Evolutionary conservation across 2,113 vertebrate species (phyloP), one percentile per base, ranked within the genome.

Genomic region (Malaclemys terrapin): DNA sequence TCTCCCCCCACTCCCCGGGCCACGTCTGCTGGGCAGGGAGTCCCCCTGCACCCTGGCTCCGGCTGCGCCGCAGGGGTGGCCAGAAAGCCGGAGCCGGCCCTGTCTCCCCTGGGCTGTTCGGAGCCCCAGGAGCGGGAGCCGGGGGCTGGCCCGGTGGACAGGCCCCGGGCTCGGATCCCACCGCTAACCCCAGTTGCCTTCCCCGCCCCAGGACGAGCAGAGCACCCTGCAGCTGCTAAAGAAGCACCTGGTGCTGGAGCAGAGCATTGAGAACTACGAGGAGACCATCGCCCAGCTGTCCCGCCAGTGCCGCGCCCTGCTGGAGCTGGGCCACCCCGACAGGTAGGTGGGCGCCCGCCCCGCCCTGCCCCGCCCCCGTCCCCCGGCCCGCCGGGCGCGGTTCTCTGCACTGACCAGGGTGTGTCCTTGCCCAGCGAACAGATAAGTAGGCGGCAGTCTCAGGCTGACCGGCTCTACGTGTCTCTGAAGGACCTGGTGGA

Each of bases 401-500:
- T 16, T 2, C 31, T 82, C 47, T 12, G 11, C 14, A 53, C 53
- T 82, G 79, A 96, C 79, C 76, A 20, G 84, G 12, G 19, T 6
- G 13, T 94, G 85, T 95, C 88, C 89, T 80, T 79, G 57, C 80
- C 20, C 98, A 99, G 99, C 8, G 99, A 99, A 88, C 99, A 99
- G 97, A 99, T 99, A 97, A 99, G 99, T 98, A 98, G 99, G 95
- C 98, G 99, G 7, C 99, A 99, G 98, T 99, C 99, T 4, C 99
- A 99, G 98, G 99, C 99, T 91, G 99, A 99, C 98, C 99, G 99
- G 24, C 98, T 99, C 52, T 99, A 99, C 65, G 99, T 99, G 97
- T 99, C 99, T 1, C 99, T 99, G 98, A 99, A 99, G 98, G 99
- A 99, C 92, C 98, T 99, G 98, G 99, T 99, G 31, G 99, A 99